These are phyloP conservation scores for Heliopora coerulea DNA, from an alignment of 92 coral and sea anemone species.

Conservation along the genomic window DNA sequence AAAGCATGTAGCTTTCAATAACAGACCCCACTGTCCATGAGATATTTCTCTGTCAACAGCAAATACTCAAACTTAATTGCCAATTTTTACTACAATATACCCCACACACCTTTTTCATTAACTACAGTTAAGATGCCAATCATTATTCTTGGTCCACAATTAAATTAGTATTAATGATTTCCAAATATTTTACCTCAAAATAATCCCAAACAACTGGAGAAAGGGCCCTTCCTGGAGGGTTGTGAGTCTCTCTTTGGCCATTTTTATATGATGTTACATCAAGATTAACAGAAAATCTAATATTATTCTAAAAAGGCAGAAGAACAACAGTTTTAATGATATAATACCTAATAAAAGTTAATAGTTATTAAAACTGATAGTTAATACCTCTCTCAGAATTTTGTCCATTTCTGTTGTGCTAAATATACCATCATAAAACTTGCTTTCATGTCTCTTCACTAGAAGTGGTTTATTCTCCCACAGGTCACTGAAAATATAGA, in stretches of 20 bases:
- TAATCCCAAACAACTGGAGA: slow-evolving; percentile 98
- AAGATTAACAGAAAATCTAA: slow-evolving; percentile 79
- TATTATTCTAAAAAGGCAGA: slow-evolving; percentile 59
- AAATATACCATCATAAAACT: slow-evolving; percentile 82
- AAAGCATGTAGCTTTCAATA: too few species aligned
- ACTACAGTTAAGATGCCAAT: too few species aligned
- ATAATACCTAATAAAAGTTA: neutral
- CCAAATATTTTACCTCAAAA: slow-evolving; percentile 62
- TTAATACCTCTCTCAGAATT: slow-evolving; percentile 77
- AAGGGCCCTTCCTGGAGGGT: slow-evolving; percentile 83
- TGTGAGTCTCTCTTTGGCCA: slow-evolving; percentile 90
- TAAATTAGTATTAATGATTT: too few species aligned
- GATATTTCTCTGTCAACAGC: too few species aligned
- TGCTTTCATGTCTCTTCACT: slow-evolving; percentile 77
- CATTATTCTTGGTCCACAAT: too few species aligned
- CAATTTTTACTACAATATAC: too few species aligned
- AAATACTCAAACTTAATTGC: too few species aligned
- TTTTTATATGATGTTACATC: slow-evolving; percentile 91
- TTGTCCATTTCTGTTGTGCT: slow-evolving; percentile 80
- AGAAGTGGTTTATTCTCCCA: slow-evolving; percentile 96
- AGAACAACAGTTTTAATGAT: neutral
- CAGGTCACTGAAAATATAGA: slow-evolving; percentile 65
- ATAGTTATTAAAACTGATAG: neutral
- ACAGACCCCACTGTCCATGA: too few species aligned
- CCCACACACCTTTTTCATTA: too few species aligned